Base-by-base conservation (phyloP, 2,113 vertebrate species). In the Mola mola region DNA sequence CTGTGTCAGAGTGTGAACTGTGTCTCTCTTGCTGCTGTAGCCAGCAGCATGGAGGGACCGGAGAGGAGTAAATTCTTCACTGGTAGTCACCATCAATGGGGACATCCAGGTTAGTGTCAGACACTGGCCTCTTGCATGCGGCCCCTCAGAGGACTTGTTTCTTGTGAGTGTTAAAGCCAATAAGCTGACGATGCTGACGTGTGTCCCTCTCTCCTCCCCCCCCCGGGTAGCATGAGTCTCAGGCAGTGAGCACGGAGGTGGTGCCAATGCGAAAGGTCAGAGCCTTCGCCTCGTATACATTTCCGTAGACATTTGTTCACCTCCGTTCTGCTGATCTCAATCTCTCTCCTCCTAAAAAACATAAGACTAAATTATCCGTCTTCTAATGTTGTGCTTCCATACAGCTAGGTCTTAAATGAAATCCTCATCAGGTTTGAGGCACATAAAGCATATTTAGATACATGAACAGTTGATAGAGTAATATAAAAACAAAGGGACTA, bases 231-330 rank as follows among this genome's bases (percentile, higher is more conserved):
- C 93, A 93, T 92, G 89, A 92, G 87, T 90, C 87, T 88, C 87
- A 94, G 91, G 93, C 89, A 82, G 91, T 91, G 76, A 91, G 90
- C 90, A 89, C 89, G 91, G 95, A 96, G 47, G 90, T 92, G 79
- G 93, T 96, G 90, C 94, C 89, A 90, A 93, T 96, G 93, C 94
- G 95, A 93, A 95, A 96, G 96, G 96, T 98, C 93, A 96, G 95
- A 90, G n/a, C 58, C 66, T 56, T 19, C 49, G 79, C 55, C 64
- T n/a, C 11, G 58, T 60, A 10, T 48, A 16, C 43, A 42, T 59
- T 15, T 26, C 59, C 4, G 22, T 60, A 65, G 57, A 17, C 65
- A 55, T 81, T 28, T 71, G 43, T 68, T 51, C 66, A 61, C 60
- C 62, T 66, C 55, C 75, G 72, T 83, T 72, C 63, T 81, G 66